These are phyloP conservation scores for Trachelus iudaicus DNA, from an alignment of 2,888 invertebrate species.

Conservation along the genomic window DNA sequence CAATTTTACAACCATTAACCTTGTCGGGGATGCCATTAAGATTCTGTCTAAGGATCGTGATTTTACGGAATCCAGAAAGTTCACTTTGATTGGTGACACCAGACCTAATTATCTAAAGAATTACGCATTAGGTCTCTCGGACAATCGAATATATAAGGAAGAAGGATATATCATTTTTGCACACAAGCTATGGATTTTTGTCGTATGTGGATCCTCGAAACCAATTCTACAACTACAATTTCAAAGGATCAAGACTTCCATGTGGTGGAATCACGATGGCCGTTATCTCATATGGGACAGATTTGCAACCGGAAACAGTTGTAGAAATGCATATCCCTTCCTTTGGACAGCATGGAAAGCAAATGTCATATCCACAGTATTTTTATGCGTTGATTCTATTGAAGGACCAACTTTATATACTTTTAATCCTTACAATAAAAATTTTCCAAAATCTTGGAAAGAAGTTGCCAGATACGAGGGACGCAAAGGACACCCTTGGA, in stretches of 20 bases:
- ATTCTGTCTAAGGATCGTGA: not conserved
- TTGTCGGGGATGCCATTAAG: conserved; percentile 1
- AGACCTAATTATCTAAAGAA: conserved; percentile 4
- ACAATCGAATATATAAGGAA: not conserved
- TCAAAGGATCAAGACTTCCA: conserved; percentile 29
- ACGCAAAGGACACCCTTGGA: conserved; percentile 34
- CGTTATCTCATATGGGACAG: conserved; percentile 29
- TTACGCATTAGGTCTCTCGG: not conserved
- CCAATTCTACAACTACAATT: conserved; percentile 10
- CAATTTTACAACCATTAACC: conserved; percentile 1
- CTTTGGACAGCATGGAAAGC: conserved; percentile 36
- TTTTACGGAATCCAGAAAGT: not conserved
- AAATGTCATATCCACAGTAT: conserved; percentile 27
- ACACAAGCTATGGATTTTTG: not conserved
- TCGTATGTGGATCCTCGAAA: conserved; percentile 3
- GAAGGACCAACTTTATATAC: conserved; percentile 30
- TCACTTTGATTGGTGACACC: conserved; percentile 7
- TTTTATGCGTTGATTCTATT: conserved; percentile 33
- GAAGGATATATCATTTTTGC: not conserved
- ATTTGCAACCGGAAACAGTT: conserved; percentile 24
- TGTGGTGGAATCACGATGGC: conserved; percentile 34
- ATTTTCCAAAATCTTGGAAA: conserved; percentile 28
- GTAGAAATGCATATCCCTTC: conserved; percentile 27
- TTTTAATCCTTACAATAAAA: conserved; percentile 35
- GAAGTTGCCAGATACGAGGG: conserved; percentile 19